A percentile compares a stretch with the other conserved stretches of the same genome.
Evolutionary conservation across 2,888 invertebrate species (phyloP).

Genomic region (Tiphia femorata): DNA sequence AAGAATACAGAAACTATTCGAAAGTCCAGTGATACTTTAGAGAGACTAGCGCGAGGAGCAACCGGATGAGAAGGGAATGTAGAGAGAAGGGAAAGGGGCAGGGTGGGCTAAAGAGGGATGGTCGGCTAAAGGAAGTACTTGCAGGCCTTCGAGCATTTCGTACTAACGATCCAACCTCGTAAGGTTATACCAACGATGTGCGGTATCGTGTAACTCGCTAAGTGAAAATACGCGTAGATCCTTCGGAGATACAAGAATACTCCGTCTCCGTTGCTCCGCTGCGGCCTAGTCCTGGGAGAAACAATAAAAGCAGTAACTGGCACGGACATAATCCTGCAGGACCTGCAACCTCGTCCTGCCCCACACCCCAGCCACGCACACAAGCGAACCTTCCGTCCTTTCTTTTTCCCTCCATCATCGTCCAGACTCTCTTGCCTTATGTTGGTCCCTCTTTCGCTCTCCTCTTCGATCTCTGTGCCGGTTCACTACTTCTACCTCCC

Average conservation of each 20-base stretch:
- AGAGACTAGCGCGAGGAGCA: slow-evolving; percentile 10
- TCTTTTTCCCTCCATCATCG: too few species aligned
- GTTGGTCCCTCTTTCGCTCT: not conserved
- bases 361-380: not conserved
- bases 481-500: not conserved
- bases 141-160: slow-evolving; percentile 50
- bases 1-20: too few species aligned
- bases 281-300: slow-evolving; percentile 26
- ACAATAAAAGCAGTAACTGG: slow-evolving; percentile 44
- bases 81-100: slow-evolving; percentile 27
- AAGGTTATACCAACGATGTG: slow-evolving; percentile 40
- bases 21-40: too few species aligned
- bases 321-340: slow-evolving; percentile 45
- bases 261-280: slow-evolving; percentile 7
- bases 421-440: not conserved
- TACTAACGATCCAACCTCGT: slow-evolving; percentile 62
- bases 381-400: too few species aligned
- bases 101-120: slow-evolving; percentile 28
- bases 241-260: slow-evolving; percentile 52
- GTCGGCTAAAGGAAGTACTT: slow-evolving; percentile 35
- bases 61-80: slow-evolving; percentile 5
- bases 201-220: slow-evolving; percentile 65
- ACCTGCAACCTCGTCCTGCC: slow-evolving; percentile 22
- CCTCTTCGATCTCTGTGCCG: not conserved
- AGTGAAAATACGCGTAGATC: slow-evolving; percentile 67